phyloP scores from a whole-genome alignment of 2,888 invertebrate species.

The Caenorhabditis sp. region DNA sequence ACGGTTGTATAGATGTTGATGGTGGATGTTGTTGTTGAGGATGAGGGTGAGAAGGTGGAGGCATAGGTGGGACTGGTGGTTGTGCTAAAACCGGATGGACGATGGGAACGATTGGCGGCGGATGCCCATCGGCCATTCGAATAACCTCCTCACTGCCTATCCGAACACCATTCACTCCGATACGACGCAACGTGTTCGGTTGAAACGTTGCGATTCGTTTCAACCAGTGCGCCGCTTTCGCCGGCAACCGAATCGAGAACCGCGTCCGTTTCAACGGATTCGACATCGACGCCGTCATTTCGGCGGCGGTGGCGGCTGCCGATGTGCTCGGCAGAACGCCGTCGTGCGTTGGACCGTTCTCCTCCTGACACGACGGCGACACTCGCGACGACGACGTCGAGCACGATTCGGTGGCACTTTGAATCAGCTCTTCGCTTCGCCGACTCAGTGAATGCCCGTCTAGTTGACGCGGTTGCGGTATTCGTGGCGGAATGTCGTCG shows the following conservation, averaged over 20 bases:
- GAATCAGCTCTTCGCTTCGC: slow-evolving; percentile 4
- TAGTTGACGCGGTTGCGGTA: background rate
- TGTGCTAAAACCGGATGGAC: slow-evolving; percentile 10
- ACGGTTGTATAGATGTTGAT: slow-evolving; percentile 8
- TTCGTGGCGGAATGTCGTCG: background rate
- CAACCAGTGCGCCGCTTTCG: slow-evolving; percentile 45
- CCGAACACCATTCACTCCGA: slow-evolving; percentile 30
- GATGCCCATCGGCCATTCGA: slow-evolving; percentile 21
- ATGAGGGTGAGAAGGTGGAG: slow-evolving; percentile 16
- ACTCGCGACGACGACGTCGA: background rate
- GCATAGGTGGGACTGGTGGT: slow-evolving; percentile 10
- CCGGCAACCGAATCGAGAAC: slow-evolving; percentile 36
- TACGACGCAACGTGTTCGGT: slow-evolving; percentile 44
- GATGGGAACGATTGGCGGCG: slow-evolving; percentile 8
- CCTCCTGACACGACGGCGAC: background rate
- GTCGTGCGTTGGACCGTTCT: slow-evolving; percentile 31
- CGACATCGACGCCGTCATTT: slow-evolving; percentile 20
- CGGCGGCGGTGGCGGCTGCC: slow-evolving; percentile 1
- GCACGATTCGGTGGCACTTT: slow-evolving; percentile 2
- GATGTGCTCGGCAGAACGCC: slow-evolving; percentile 35
- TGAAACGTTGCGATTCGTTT: slow-evolving; percentile 51
- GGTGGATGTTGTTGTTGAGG: slow-evolving; percentile 10
- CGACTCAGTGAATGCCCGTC: background rate
- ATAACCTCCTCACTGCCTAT: slow-evolving; percentile 14
- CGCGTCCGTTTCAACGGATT: slow-evolving; percentile 18